phyloP scores from a whole-genome alignment of 2,113 vertebrate genomes.

The Amazona vittata region DNA sequence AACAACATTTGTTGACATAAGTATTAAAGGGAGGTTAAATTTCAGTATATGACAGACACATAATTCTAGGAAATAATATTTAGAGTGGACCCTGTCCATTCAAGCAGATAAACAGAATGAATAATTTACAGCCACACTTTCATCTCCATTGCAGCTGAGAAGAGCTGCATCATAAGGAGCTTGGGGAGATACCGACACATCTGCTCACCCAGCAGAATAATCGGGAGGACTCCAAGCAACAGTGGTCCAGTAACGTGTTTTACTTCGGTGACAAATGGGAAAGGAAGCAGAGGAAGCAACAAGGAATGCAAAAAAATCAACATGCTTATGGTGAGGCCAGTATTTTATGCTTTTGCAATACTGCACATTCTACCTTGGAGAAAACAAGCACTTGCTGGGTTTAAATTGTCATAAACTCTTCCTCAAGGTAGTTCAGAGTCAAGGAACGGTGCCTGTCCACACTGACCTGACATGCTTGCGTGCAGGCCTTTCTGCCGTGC shows the following conservation, averaged over 20 bases:
- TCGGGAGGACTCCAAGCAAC: constrained; percentile 25
- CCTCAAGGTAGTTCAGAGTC: background rate
- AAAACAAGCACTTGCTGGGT: fast-evolving
- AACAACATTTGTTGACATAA: background rate
- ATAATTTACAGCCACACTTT: constrained; percentile 80
- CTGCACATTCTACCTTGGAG: background rate
- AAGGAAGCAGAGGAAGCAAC: background rate
- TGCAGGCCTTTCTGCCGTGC: background rate
- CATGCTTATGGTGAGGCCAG: background rate
- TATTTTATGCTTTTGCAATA: background rate
- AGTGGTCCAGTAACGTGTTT: constrained; percentile 43
- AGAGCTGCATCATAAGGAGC: constrained; percentile 80
- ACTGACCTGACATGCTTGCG: background rate
- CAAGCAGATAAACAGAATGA: constrained; percentile 74
- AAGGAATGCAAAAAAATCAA: background rate
- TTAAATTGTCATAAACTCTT: background rate
- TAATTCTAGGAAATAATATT: constrained; percentile 51
- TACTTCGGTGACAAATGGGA: background rate
- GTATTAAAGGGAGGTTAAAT: background rate
- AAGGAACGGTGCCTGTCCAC: background rate
- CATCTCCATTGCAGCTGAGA: constrained; percentile 63
- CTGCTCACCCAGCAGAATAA: constrained; percentile 74
- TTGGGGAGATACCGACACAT: constrained; percentile 81
- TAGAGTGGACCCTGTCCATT: constrained; percentile 59
- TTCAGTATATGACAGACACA: constrained; percentile 63